Evolutionary conservation across 2,888 invertebrate species (phyloP), one percentile per base, ranked within the genome.

Genomic region (Apotomis betuletana): DNA sequence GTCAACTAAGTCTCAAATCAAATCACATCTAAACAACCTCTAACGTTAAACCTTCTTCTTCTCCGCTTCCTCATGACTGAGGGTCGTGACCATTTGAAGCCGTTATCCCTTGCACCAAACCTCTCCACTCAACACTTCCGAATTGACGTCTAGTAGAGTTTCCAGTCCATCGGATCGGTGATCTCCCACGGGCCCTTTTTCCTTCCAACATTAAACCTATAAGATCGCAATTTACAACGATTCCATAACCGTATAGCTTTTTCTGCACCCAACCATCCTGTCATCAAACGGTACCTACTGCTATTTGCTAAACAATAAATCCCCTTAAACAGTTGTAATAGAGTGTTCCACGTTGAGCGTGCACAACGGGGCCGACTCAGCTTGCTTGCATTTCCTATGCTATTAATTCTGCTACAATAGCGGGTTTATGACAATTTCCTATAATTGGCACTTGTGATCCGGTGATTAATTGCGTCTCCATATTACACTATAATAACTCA

Each of bases 371-470:
- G 12, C 36, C 54, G 60, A 69, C n/a, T 41, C 65, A 61, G 46
- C 46, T 60, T 55, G 69, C 65, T 70, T 60, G 65, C 57, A 58
- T 69, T 73, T 61, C 73, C 73, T 73, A 62, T 67, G 46, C 12
- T 38, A 68, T 71, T 67, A 67, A 62, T 51, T 65, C 49, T 15
- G 49, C 41, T 51, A 58, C 65, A 60, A 54, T 65, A 38, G 69
- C 13, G 58, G 55, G 55, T 67, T 70, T 51, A 67, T 71, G 65
- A 44, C 70, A 57, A 67, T 49, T 67, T 58, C 54, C 13, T 38
- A 46, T 70, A 55, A 70, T 70, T 54, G 64, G 46, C 59, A 36
- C 63, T 41, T 58, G 36, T 36, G 46, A 13, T 54, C 12, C 27
- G 36, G 13, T 69, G 54, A 69, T 57, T 69, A 54, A 52, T 36